Evolutionary conservation across 2,888 invertebrate genomes (phyloP), one percentile per base, ranked within the genome.

Genomic region (Sesia bembeciformis): DNA sequence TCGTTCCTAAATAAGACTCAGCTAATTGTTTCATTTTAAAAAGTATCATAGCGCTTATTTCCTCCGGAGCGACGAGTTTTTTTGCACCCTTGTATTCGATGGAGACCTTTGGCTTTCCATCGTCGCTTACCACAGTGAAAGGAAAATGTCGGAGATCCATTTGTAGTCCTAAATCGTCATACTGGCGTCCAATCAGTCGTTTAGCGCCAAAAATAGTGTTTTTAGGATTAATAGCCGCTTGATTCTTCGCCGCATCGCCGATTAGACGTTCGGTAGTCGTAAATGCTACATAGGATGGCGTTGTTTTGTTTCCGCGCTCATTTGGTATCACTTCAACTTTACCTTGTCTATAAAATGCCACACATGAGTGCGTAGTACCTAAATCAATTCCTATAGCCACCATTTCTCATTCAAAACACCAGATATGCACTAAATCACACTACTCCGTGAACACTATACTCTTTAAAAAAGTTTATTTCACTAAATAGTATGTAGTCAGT

Each of bases 381-480:
- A 86, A 76, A 66, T 85, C 84, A 5, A 86, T 84, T 0, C 84
- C 85, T 1, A 86, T 67, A 4, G 76, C 79, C 53, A 72, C 79
- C 85, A 85, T 85, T 59, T 60, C 49, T 38, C n/a, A 53, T 40
- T 51, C 43, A 56, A 51, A 54, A 56, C 52, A 54, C 41, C 7
- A 8, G n/a, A 46, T 41, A 46, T 4, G 8, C 3, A 46, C 7
- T 4, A 8, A 46, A 8, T 3, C 23, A 46, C n/a, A 46, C n/a
- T 46, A 8, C 54, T 68, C 64, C 61, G 60, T 76, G 74, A 80
- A 81, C 77, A 55, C 62, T 57, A 54, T 43, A 60, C 23, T 23
- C 23, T 1, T 23, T 23, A 23, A 1, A 6, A 42, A 42, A 5
- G 42, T 42, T 42, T 42, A 23, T 23, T 23, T 23, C 23, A 23